Evolutionary conservation across 2,888 invertebrate species (phyloP).

Genomic region (Leucania comma): DNA sequence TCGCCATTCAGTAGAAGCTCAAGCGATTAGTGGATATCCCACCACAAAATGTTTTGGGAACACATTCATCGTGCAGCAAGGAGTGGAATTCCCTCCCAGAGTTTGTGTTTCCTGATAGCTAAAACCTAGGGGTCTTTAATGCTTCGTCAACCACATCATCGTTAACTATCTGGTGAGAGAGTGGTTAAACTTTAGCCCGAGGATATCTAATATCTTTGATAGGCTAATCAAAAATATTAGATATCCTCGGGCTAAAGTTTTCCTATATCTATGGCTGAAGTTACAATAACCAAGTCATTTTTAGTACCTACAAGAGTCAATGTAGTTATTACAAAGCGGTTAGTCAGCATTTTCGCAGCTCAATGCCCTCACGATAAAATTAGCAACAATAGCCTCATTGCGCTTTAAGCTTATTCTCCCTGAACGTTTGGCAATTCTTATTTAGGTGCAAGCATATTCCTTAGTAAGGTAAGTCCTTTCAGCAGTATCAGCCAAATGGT

Average conservation of each 20-base stretch:
- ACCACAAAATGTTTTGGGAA: too few relatives aligned
- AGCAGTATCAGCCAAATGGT: not conserved
- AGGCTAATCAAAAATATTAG: not conserved
- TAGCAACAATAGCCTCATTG: not conserved
- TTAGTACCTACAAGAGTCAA: not conserved
- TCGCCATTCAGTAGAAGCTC: slow-evolving; percentile 22
- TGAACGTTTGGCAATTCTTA: not conserved
- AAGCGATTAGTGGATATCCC: slow-evolving; percentile 2
- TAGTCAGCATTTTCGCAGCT: slow-evolving; percentile 35
- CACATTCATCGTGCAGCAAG: too few relatives aligned
- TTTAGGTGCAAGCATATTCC: not conserved
- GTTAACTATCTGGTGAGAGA: too few relatives aligned
- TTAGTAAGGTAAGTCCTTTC: not conserved
- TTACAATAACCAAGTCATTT: slow-evolving; percentile 7
- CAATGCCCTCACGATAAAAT: slow-evolving; percentile 7
- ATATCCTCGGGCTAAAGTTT: slow-evolving; percentile 36
- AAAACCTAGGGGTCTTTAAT: too few relatives aligned
- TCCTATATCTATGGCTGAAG: slow-evolving; percentile 1
- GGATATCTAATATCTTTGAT: too few relatives aligned
- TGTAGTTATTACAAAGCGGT: not conserved
- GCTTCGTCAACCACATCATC: too few relatives aligned
- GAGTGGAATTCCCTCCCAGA: too few relatives aligned
- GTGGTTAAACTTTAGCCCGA: too few relatives aligned
- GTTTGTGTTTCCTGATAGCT: too few relatives aligned
- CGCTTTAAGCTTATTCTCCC: not conserved